Base-by-base conservation (phyloP, 2,797 vertebrate species). In the Rachycentron canadum region DNA sequence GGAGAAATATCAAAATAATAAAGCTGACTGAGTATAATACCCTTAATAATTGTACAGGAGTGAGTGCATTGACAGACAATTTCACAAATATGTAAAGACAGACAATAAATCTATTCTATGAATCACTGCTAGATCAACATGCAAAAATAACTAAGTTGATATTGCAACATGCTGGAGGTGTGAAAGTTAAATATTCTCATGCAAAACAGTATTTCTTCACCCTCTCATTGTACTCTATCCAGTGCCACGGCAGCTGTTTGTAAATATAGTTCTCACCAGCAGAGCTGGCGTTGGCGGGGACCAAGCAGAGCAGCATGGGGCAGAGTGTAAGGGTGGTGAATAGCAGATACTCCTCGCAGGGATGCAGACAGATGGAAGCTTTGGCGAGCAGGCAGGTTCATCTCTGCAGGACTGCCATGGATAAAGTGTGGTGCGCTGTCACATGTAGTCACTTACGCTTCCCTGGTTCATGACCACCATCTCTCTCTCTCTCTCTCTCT, bases 231-330 rank as follows among this genome's bases (percentile, higher is more conserved):
- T 79, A 28, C 69, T 66, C 58, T 67, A 66, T 67, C 67, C 81
- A 74, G 79, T 81, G 82, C 88, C 89, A 89, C 86, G 86, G 82
- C 94, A 93, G 94, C 93, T 93, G 94, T 94, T 95, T 93, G 93
- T 94, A 95, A 95, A 95, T 95, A 95, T 95, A 95, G 94, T 91
- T 93, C 91, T 81, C 91, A 89, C 92, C 92, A 94, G 88, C 92
- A 85, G 93, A 83, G 91, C 73, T 88, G 87, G 92, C 85, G 50
- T 82, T 94, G 93, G 94, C 92, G 75, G 70, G 83, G 78, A 82
- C 64, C 76, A 53, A 62, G 78, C 85, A 81, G 83, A 89, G 61
- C 92, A 82, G 89, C 88, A 65, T 81, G 89, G 85, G 81, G 83
- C 89, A 70, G 72, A 79, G 89, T 77, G 81, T 84, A 86, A 91